Percentiles rank a stretch among this genome's conserved stretches.
These are phyloP conservation scores for Ophion costatus DNA, from an alignment of 2,888 invertebrate species.

Conservation along the genomic window DNA sequence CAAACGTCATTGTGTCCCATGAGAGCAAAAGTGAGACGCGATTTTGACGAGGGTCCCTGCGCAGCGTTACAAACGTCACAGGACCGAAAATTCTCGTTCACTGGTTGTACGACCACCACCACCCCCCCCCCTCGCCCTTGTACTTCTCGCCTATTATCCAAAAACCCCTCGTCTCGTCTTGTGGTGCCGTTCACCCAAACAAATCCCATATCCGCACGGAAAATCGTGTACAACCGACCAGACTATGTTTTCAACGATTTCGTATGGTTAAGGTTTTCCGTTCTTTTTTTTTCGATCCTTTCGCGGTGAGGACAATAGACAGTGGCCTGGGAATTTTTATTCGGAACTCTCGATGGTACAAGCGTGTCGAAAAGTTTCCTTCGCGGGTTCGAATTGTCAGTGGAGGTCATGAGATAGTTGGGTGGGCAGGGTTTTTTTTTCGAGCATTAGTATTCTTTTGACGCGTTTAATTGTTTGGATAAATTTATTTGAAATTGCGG, in stretches of 20 bases:
- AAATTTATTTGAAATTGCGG: too few species aligned
- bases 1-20: conserved; percentile 71
- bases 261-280: background rate
- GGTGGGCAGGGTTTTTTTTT: background rate
- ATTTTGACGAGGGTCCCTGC: conserved; percentile 65
- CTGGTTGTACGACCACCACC: background rate
- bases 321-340: background rate
- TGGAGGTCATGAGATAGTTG: background rate
- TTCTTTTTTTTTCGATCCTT: background rate
- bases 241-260: conserved; percentile 14
- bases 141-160: background rate
- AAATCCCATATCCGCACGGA: conserved; percentile 2
- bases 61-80: conserved; percentile 24
- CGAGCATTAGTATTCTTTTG: background rate
- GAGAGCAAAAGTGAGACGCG: conserved; percentile 70
- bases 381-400: background rate
- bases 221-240: conserved; percentile 22
- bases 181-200: background rate
- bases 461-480: too few species aligned
- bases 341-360: background rate
- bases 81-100: conserved; percentile 40
- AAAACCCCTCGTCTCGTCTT: background rate
- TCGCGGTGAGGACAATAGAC: background rate
- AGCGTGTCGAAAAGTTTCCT: background rate
- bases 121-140: background rate